Evolutionary conservation across 1,140 invertebrate genomes (phyloP), one percentile per base, ranked within the genome.

Genomic region (Bombus vancouverensis): DNA sequence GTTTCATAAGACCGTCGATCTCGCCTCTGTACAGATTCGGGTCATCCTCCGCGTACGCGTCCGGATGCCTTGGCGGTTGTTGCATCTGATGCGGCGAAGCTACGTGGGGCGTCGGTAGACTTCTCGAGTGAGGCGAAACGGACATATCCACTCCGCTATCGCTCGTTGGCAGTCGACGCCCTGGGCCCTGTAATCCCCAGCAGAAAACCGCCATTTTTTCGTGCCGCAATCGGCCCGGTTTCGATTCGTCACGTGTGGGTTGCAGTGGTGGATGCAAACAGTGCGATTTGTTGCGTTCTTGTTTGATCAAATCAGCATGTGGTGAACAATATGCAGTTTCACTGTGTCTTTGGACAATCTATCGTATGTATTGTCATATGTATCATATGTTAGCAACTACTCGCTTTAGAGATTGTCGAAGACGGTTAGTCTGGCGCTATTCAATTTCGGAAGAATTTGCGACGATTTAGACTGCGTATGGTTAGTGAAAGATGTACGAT

Each of bases 1-100:
- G 96, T 88, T 97, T 95, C 96, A 97, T 97, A 77, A 97, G 93
- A 73, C 96, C 97, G 92, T 98, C 97, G 83, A 98, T 93, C 93
- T 98, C 97, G 72, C 97, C 97, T 89, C 96, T 95, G 92, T 97
- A 97, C 87, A 96, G 95, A 72, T 94, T 95, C 0, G 96, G 96
- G 94, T 97, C 97, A 88, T 97, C 97, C 75, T 97, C 96, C 88
- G 94, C 93, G 88, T 92, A 95, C 57, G 92, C 93, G 59, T 93
- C 93, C 71, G 94, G 94, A 87, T 95, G 95, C 85, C 94, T 94
- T 81, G 93, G 93, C 85, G 93, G 93, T 78, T 92, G 92, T 91
- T 94, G 94, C 75, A 91, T 85, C 86, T 92, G 93, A 89, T 93
- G 94, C 83, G 94, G 92, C 88, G 91, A 86, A 12, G 92, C 89